Conservation (phyloP, 2,888 invertebrate genomes). For the Agonopterix arenella region DNA sequence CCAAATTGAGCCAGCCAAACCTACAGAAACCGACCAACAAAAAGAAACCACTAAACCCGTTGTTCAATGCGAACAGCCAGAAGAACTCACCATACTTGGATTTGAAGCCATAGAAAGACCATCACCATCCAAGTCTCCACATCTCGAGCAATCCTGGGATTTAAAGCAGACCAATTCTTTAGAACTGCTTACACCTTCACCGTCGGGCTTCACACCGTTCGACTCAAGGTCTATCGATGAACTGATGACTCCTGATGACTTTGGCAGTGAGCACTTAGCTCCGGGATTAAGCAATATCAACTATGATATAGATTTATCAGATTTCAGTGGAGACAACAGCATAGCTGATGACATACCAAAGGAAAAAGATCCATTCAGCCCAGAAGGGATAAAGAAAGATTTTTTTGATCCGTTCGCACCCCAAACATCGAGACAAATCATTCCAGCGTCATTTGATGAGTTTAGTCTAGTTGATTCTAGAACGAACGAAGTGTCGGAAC, state of each 20-base stretch:
- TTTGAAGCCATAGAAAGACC: constrained; percentile 49
- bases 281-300: constrained; percentile 83
- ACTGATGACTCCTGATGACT: constrained; percentile 78
- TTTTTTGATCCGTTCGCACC: constrained; percentile 73
- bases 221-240: constrained; percentile 78
- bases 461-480: constrained; percentile 44
- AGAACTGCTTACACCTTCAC: constrained; percentile 79
- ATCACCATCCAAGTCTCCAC: constrained; percentile 48
- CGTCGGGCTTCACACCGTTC: constrained; percentile 72
- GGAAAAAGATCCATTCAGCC: constrained; percentile 76
- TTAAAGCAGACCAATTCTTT: constrained; percentile 52
- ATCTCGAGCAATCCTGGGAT: constrained; percentile 46
- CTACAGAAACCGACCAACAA: background rate
- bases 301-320: constrained; percentile 86
- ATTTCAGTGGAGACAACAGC: constrained; percentile 84
- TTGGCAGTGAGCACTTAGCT: constrained; percentile 65
- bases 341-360: constrained; percentile 74
- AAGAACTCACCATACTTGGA: constrained; percentile 48
- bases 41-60: background rate
- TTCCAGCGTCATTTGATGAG: constrained; percentile 53
- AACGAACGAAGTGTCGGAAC: constrained; percentile 28
- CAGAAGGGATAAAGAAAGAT: constrained; percentile 53
- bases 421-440: constrained; percentile 38
- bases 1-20: background rate
- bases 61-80: constrained; percentile 3